Conservation (phyloP, 1,140 invertebrate species). For the Leptestheria dahalacensis region DNA sequence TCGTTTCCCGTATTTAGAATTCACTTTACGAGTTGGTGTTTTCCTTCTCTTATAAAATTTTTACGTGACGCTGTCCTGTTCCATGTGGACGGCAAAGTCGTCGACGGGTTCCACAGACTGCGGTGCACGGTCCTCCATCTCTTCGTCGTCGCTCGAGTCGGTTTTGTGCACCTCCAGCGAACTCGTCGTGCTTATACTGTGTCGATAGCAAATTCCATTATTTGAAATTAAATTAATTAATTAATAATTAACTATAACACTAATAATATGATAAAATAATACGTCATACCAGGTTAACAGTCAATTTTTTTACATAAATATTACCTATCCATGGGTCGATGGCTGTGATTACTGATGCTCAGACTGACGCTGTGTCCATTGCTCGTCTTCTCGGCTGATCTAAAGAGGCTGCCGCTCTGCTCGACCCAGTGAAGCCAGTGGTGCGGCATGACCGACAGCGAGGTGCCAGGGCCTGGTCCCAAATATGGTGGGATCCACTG, state of each 20-base stretch:
- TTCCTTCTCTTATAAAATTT: too few species aligned
- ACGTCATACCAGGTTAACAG: too few species aligned
- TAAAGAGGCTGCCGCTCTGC: slow-evolving; percentile 4
- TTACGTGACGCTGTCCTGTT: background rate
- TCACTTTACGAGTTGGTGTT: too few species aligned
- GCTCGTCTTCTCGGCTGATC: slow-evolving; percentile 12
- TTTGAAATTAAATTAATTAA: background rate
- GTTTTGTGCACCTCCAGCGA: slow-evolving; percentile 18
- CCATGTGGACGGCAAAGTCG: background rate
- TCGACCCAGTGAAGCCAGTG: slow-evolving; percentile 15
- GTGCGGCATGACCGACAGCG: slow-evolving; percentile 2
- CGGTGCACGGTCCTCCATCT: slow-evolving; percentile 7
- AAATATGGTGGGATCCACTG: slow-evolving; percentile 1
- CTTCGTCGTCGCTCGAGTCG: slow-evolving; percentile 13
- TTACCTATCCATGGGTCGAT: slow-evolving; percentile 11
- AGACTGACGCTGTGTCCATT: slow-evolving; percentile 1
- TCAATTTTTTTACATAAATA: background rate
- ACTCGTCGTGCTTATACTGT: slow-evolving; percentile 15
- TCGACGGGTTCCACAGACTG: background rate
- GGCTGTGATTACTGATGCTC: slow-evolving; percentile 10
- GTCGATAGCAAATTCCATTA: background rate
- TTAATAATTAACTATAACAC: background rate
- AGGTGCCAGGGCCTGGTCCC: slow-evolving; percentile 1
- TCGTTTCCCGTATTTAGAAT: too few species aligned
- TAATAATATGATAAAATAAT: background rate